A percentile compares a stretch with the other conserved stretches of the same genome.
phyloP scores from a whole-genome alignment of 2,113 vertebrate species.

The Larimichthys polyactis region DNA sequence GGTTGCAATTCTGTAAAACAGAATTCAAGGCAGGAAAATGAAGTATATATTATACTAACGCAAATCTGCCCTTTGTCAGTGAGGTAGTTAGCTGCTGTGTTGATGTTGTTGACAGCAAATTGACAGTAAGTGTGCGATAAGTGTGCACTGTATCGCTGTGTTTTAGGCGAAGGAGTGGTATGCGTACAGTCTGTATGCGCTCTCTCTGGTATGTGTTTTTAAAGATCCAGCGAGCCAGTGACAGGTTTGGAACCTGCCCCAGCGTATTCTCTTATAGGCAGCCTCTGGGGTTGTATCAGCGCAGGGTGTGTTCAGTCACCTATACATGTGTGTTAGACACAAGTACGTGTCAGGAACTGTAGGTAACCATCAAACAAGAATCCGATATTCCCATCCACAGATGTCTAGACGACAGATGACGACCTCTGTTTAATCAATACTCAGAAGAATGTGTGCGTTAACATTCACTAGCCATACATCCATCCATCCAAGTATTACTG shows the following conservation, averaged over 20 bases:
- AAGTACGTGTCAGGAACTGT: background rate
- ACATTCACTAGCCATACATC: background rate
- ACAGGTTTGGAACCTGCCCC: slow-evolving; percentile 57
- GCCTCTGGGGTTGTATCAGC: slow-evolving; percentile 17
- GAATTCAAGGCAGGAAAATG: background rate
- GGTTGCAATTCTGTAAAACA: background rate
- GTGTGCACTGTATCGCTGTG: background rate
- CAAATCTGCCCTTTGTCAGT: background rate
- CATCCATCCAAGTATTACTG: background rate
- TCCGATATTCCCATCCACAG: background rate
- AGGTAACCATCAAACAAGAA: background rate
- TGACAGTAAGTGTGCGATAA: background rate
- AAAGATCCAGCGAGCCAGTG: slow-evolving; percentile 16
- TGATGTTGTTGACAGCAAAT: background rate
- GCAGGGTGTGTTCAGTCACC: slow-evolving; percentile 7
- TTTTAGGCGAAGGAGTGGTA: slow-evolving; percentile 20
- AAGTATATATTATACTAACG: background rate
- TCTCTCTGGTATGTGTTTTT: slow-evolving; percentile 51
- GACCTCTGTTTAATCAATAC: background rate
- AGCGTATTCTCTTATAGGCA: background rate
- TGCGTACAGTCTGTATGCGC: background rate
- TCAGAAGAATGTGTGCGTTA: background rate
- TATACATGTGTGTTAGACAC: background rate
- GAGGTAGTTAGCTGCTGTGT: background rate
- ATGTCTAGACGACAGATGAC: background rate